These are phyloP conservation scores for Sphecodes monilicornis DNA, from an alignment of 2,888 invertebrate species.

Conservation along the genomic window DNA sequence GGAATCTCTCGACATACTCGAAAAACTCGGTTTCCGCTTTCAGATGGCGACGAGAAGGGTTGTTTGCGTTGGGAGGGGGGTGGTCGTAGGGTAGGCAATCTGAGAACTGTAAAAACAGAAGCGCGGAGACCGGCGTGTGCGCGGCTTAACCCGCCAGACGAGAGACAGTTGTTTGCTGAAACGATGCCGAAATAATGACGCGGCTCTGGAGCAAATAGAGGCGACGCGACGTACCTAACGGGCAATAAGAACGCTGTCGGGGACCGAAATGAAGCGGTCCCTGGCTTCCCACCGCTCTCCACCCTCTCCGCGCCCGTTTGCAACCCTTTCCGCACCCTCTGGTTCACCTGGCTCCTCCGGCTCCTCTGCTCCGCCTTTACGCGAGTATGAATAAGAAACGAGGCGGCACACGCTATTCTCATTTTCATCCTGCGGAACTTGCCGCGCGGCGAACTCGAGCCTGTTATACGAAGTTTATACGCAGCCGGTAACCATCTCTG, in stretches of 20 bases:
- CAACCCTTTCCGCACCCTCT: neutral
- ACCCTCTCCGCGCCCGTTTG: neutral
- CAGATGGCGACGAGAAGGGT: neutral
- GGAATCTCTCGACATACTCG: neutral
- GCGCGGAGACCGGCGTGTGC: constrained; percentile 8
- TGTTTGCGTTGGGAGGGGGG: neutral
- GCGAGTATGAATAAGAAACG: constrained; percentile 67
- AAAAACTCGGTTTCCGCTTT: neutral
- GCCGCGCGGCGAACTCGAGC: constrained; percentile 55
- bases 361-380: constrained; percentile 31
- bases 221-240: constrained; percentile 38
- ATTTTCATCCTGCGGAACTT: constrained; percentile 62
- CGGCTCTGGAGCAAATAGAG: constrained; percentile 36
- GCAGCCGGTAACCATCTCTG: constrained; percentile 58
- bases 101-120: constrained; percentile 30
- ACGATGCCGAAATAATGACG: constrained; percentile 50
- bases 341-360: constrained; percentile 1
- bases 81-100: constrained; percentile 11
- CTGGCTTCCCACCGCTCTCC: neutral
- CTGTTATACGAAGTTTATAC: constrained; percentile 66
- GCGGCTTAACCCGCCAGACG: constrained; percentile 32
- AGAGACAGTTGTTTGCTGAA: constrained; percentile 51
- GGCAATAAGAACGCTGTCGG: constrained; percentile 51
- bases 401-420: constrained; percentile 62
- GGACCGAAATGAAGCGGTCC: constrained; percentile 52